These are phyloP conservation scores for Oscheius sp. DNA, from an alignment of 2,888 invertebrate genomes.

Conservation along the genomic window DNA sequence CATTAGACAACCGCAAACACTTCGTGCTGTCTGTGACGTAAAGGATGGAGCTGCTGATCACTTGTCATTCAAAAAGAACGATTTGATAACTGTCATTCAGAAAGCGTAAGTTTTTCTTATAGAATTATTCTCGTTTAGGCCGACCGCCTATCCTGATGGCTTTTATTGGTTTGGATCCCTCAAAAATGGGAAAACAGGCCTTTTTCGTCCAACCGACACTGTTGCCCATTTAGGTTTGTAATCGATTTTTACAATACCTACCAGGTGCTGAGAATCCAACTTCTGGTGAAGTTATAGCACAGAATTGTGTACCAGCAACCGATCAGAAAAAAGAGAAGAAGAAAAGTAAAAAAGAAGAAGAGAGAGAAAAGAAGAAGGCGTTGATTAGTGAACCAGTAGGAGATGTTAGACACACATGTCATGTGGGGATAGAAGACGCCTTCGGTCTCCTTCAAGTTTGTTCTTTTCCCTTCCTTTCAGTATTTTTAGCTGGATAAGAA, in stretches of 20 bases:
- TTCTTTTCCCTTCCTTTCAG: constrained; percentile 33
- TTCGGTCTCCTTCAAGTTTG: constrained; percentile 85
- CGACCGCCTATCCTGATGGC: constrained; percentile 61
- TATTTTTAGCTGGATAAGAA: constrained; percentile 57
- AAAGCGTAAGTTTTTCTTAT: constrained; percentile 75
- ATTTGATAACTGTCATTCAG: constrained; percentile 90
- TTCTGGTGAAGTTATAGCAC: constrained; percentile 15
- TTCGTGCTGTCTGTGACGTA: constrained; percentile 81
- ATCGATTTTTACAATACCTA: neutral
- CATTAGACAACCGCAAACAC: constrained; percentile 80
- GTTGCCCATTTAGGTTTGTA: constrained; percentile 50
- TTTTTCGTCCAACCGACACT: constrained; percentile 51
- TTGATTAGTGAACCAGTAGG: constrained; percentile 96
- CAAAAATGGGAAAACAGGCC: constrained; percentile 77
- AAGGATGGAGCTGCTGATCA: constrained; percentile 78
- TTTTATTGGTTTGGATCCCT: constrained; percentile 88
- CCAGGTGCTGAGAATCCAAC: constrained; percentile 30
- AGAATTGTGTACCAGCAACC: constrained; percentile 33
- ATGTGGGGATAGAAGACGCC: constrained; percentile 94
- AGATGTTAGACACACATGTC: constrained; percentile 92
- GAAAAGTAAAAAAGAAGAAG: constrained; percentile 38
- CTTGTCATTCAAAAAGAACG: constrained; percentile 85
- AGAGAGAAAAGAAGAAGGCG: constrained; percentile 57
- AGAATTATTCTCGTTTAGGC: constrained; percentile 41
- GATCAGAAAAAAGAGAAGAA: constrained; percentile 44